Evolutionary conservation across 2,113 vertebrate species (phyloP).

Genomic region (Alaudala cheleensis): DNA sequence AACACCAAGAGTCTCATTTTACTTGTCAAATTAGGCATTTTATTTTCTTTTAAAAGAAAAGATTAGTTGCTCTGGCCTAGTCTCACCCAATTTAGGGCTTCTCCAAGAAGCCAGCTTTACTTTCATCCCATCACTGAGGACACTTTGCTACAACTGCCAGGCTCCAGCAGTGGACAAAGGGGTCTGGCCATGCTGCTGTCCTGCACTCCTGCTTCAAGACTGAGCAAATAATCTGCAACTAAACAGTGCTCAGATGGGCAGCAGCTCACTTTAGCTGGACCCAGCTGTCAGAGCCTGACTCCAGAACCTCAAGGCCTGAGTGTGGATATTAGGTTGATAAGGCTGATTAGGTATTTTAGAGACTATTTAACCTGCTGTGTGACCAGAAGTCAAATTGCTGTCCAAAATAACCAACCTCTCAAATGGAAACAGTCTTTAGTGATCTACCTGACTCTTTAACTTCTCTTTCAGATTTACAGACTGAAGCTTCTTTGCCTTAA

Average conservation of each 20-base stretch:
- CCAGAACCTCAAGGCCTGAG: not conserved
- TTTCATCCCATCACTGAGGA: not conserved
- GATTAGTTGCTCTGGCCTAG: not conserved
- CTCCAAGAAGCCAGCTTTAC: not conserved
- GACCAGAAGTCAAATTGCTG: not conserved
- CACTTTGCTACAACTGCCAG: not conserved
- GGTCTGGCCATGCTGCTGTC: not conserved
- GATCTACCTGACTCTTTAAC: not conserved
- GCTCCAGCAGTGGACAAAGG: not conserved
- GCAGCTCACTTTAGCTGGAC: not conserved
- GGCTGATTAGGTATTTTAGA: not conserved
- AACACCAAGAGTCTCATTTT: not conserved
- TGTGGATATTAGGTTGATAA: not conserved
- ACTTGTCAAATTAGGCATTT: not conserved
- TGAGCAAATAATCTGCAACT: not conserved
- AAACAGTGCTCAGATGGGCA: not conserved
- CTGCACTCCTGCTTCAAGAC: not conserved
- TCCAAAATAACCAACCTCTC: not conserved
- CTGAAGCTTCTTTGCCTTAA: not conserved
- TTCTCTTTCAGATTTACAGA: not conserved
- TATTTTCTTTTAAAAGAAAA: not conserved
- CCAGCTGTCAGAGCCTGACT: not conserved
- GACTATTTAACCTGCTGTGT: not conserved
- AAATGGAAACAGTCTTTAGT: not conserved
- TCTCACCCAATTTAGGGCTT: not conserved